Percentiles rank a stretch among this genome's conserved stretches.
Evolutionary conservation across 64 coral and sea anemone species (phyloP).

Genomic region (Stichodactyla mertensii): DNA sequence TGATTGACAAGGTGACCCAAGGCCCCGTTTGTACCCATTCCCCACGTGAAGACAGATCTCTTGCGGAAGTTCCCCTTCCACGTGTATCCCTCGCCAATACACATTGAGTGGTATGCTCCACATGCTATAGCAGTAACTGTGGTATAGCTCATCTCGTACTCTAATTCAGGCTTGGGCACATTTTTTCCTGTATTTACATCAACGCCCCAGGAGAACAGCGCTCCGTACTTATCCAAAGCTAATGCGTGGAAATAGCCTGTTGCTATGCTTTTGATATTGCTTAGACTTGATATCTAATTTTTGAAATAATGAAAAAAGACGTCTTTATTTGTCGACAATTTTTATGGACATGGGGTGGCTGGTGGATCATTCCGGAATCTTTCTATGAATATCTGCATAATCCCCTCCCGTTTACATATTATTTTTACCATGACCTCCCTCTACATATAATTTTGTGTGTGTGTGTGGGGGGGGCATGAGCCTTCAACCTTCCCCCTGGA

Average conservation of each 20-base stretch:
- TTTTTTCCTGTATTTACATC: background rate
- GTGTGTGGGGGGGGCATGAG: no score
- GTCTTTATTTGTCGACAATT: no score
- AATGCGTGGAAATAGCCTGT: conserved; percentile 49
- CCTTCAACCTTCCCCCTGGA: no score
- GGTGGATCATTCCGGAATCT: no score
- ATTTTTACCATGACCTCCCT: no score
- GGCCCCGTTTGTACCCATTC: conserved; percentile 43
- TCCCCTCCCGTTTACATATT: no score
- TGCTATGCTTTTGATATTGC: conserved; percentile 24
- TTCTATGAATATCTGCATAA: no score
- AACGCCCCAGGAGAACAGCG: conserved; percentile 49
- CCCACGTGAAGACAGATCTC: conserved; percentile 51
- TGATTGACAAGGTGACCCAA: conserved; percentile 30
- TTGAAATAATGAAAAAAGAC: background rate
- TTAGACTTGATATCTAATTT: background rate
- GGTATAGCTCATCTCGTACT: background rate
- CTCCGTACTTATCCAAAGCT: conserved; percentile 35
- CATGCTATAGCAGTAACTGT: conserved; percentile 44
- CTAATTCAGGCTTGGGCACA: background rate
- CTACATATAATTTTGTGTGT: no score
- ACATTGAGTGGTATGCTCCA: conserved; percentile 51
- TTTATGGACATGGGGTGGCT: no score
- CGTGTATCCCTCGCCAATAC: conserved; percentile 24
- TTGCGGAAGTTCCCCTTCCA: conserved; percentile 6